Percentiles rank a stretch among this genome's conserved stretches.
These are phyloP conservation scores for Podotricha telesiphe DNA, from an alignment of 2,888 invertebrate species.

Conservation along the genomic window DNA sequence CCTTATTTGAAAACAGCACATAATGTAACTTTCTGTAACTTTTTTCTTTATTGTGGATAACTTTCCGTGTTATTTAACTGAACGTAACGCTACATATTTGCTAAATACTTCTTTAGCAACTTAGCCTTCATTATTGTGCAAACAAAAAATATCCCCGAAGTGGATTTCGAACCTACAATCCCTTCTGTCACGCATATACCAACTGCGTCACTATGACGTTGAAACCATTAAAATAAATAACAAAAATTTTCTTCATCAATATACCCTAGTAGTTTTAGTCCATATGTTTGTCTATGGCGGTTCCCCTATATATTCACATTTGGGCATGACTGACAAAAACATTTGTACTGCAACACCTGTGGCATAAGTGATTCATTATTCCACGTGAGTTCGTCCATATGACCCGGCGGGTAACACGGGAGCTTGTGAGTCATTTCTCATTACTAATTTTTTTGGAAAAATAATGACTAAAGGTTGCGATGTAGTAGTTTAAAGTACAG, in stretches of 20 bases:
- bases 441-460: constrained; percentile 25
- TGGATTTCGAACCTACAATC: no score
- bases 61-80: no score
- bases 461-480: constrained; percentile 21
- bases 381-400: constrained; percentile 51
- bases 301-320: constrained; percentile 33
- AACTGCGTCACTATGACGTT: not conserved
- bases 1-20: no score
- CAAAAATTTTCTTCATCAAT: not conserved
- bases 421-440: constrained; percentile 47
- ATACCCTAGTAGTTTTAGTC: not conserved
- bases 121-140: no score
- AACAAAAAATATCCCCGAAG: no score
- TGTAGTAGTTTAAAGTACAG: not conserved
- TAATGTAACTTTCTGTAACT: no score
- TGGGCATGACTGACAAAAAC: constrained; percentile 42
- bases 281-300: constrained; percentile 17
- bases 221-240: constrained; percentile 1
- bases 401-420: constrained; percentile 47
- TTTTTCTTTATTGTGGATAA: no score
- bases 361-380: constrained; percentile 54
- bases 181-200: no score
- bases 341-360: constrained; percentile 54
- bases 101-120: no score
- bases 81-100: no score